Conservation (phyloP, 23 tunicate genomes). For the Oikopleura dioica region DNA sequence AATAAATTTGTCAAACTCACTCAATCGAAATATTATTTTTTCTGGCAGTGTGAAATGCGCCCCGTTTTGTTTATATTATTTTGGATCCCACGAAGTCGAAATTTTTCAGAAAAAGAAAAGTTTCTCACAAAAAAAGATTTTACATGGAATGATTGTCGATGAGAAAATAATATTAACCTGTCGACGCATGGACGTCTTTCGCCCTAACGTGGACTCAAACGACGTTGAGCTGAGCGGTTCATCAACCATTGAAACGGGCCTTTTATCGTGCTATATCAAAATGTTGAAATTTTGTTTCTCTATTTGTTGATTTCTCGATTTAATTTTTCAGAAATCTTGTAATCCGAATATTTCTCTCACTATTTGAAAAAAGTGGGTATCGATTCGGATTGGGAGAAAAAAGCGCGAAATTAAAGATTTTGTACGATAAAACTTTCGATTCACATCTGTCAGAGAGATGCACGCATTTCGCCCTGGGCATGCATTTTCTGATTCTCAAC, state of each 20-base stretch:
- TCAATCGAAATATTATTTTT: too few relatives aligned
- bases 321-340: not conserved
- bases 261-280: too few relatives aligned
- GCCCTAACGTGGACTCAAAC: not conserved
- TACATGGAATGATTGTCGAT: not conserved
- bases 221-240: not conserved
- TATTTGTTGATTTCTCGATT: not conserved
- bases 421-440: not conserved
- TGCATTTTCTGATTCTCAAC: not conserved
- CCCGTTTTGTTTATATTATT: not conserved
- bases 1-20: not conserved
- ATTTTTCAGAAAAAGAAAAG: not conserved
- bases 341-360: too few relatives aligned
- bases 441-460: not conserved
- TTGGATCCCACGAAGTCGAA: not conserved
- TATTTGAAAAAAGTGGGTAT: too few relatives aligned
- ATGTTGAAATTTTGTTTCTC: slow-evolving; percentile 5
- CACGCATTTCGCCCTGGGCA: not conserved
- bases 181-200: not conserved
- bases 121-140: not conserved
- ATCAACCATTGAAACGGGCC: too few relatives aligned
- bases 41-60: too few relatives aligned
- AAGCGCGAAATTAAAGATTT: not conserved
- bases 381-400: too few relatives aligned
- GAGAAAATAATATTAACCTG: not conserved